Base-by-base conservation (phyloP, 2,797 vertebrate genomes). In the Melanotaenia boesemani region DNA sequence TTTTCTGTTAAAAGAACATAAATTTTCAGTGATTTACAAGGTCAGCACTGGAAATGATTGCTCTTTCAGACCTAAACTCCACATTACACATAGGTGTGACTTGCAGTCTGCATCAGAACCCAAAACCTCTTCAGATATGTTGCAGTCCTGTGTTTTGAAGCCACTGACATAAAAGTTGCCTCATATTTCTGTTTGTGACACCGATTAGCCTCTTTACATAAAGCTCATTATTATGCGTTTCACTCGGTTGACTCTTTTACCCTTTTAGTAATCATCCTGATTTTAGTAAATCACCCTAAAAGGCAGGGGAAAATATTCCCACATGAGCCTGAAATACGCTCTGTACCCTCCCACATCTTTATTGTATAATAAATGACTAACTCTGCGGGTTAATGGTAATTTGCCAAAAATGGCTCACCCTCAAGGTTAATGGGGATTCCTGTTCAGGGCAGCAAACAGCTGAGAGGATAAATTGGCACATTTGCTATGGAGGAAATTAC, bases 341-440 rank as follows among this genome's bases (percentile, higher is more conserved):
- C 13, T 7, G 34, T 63, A 59, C 8, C 8, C 20, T 70, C 41
- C 20, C 36, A 5, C 50, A 1, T 48, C 59, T 69, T 77, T 84
- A 63, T 72, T 60, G 77, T 61, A 64, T 75, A 79, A 83, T 74
- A 58, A 85, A 84, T 10, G 48, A 64, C 57, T 52, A 26, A 71
- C 32, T 70, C 34, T 2, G 37, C 64, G 73, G 70, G 81, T 84
- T 86, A 89, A 89, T 84, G 82, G 70, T 77, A 80, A 79, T 85
- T 79, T 70, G 52, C 63, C 77, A 78, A 81, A 54, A 88, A 81
- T 55, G 74, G 66, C 48, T 79, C 68, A 63, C 67, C 72, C 71
- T 72, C 44, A 75, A 88, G 85, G 89, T 91, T 91, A 91, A 92
- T 88, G 79, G 74, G 65, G 80, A 86, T 69, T 80, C 81, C 73